phyloP scores from a whole-genome alignment of 2,113 vertebrate species.

The Tautogolabrus adspersus region DNA sequence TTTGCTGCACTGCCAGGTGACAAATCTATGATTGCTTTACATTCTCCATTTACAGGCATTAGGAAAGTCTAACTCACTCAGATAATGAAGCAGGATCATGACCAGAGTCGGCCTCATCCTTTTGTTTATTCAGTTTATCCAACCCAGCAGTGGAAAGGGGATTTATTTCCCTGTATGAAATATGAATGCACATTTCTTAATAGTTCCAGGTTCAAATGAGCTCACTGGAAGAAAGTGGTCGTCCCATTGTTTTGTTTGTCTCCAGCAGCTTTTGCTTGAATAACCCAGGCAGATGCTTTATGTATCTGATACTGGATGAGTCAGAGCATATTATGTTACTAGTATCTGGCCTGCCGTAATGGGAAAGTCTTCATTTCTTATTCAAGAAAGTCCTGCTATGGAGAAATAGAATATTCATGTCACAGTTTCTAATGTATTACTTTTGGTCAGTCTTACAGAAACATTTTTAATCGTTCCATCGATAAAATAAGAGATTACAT shows the following conservation, averaged over 20 bases:
- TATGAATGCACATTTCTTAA: not conserved
- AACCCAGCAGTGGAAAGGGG: not conserved
- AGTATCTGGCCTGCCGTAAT: not conserved
- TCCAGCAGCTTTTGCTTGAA: slow-evolving; percentile 23
- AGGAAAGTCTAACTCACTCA: not conserved
- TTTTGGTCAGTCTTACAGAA: not conserved
- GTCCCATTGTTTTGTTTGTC: slow-evolving; percentile 29
- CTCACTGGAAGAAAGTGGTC: slow-evolving; percentile 22
- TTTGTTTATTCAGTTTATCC: not conserved
- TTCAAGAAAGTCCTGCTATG: not conserved
- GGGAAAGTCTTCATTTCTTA: slow-evolving; percentile 17
- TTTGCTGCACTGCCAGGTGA: slow-evolving; percentile 87
- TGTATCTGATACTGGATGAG: slow-evolving; percentile 38
- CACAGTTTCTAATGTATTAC: too few species aligned
- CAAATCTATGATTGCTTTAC: slow-evolving; percentile 1
- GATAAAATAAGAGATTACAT: too few species aligned
- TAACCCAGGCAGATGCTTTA: slow-evolving; percentile 19
- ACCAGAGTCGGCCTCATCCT: not conserved
- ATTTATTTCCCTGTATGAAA: slow-evolving; percentile 13
- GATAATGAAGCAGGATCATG: not conserved
- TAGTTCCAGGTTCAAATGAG: slow-evolving; percentile 17
- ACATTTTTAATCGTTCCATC: too few species aligned
- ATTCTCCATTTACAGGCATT: not conserved
- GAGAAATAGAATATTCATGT: not conserved
- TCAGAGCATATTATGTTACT: slow-evolving; percentile 14